Conservation (phyloP, 2,113 vertebrate species). For the Myrmophylax atrothorax region DNA sequence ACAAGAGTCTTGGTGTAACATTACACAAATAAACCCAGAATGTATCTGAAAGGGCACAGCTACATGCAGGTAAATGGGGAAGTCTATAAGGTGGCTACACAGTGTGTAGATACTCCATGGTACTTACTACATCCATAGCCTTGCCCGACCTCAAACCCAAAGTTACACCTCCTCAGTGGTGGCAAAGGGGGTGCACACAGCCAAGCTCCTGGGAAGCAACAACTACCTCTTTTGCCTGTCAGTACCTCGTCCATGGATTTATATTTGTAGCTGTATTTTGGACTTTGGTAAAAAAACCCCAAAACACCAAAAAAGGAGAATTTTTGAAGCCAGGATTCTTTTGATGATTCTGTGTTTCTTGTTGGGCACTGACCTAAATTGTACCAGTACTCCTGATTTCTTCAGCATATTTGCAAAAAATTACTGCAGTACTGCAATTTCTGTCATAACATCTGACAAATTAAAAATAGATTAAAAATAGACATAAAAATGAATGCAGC, state of each 20-base stretch:
- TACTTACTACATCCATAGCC: neutral
- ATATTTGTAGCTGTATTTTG: neutral
- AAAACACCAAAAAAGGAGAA: neutral
- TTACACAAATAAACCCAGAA: neutral
- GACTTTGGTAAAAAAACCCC: neutral
- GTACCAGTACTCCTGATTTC: neutral
- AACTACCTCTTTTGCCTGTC: neutral
- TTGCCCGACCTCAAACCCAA: neutral
- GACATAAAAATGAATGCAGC: conserved; percentile 5
- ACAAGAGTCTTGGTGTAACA: neutral
- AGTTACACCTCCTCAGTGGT: neutral
- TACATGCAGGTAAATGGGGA: neutral
- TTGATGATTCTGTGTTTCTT: neutral
- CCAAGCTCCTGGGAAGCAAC: neutral
- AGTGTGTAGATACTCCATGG: neutral
- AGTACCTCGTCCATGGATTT: neutral
- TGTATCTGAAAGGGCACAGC: neutral
- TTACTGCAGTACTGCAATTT: conserved; percentile 33
- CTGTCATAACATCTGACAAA: conserved; percentile 41
- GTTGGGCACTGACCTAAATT: conserved; percentile 4
- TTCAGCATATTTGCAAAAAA: conserved; percentile 1
- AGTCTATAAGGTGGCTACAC: neutral
- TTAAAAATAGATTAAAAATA: conserved; percentile 25
- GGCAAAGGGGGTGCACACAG: neutral
- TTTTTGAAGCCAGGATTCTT: neutral